Evolutionary conservation across 2,113 vertebrate genomes (phyloP).

Genomic region (Gallinago paraguaiae): DNA sequence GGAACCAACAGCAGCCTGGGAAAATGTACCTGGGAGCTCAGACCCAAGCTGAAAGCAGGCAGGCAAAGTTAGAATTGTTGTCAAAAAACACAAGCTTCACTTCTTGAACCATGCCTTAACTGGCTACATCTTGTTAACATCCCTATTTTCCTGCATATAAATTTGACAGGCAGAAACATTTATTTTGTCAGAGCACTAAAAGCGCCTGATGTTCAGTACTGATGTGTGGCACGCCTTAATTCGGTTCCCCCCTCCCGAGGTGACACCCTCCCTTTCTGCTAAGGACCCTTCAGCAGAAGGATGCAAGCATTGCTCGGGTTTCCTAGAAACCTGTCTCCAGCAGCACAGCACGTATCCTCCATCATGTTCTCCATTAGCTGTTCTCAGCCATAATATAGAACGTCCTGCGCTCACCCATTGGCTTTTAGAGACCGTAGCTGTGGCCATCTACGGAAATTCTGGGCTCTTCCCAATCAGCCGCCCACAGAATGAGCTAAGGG

Average conservation of each 20-base stretch:
- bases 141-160: background rate
- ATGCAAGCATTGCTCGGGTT: accelerated
- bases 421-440: background rate
- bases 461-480: background rate
- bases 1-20: background rate
- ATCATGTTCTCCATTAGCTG: background rate
- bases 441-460: background rate
- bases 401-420: background rate
- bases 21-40: background rate
- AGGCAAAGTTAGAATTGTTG: background rate
- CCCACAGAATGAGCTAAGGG: background rate
- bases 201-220: background rate
- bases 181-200: background rate
- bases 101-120: background rate
- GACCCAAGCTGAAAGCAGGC: background rate
- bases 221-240: background rate
- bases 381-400: background rate
- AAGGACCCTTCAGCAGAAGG: background rate
- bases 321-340: conserved; percentile 24
- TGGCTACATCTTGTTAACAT: background rate
- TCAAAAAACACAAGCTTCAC: background rate
- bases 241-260: accelerated
- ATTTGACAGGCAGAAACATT: background rate
- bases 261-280: background rate
- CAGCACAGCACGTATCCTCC: background rate